Evolutionary conservation across 1,140 invertebrate species (phyloP), one percentile per base, ranked within the genome.

Genomic region (Thaumatotibia leucotreta): DNA sequence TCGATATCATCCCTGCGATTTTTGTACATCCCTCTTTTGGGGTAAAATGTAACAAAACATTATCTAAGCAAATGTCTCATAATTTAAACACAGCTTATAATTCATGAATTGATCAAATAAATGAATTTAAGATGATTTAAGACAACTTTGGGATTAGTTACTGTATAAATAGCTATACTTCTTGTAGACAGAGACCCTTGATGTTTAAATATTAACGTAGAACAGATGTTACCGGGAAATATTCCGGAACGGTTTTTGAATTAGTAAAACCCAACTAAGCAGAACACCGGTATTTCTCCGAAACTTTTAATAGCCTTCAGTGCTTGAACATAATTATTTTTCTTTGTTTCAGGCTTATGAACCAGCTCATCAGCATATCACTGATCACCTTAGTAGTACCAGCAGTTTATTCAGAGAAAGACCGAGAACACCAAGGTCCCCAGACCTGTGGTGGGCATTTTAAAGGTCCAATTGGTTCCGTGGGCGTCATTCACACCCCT

Each of bases 401-500:
- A 32, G 64, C 67, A 64, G 79, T 80, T 10, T 70, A 71, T 66
- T 65, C 77, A 6, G 73, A 82, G 32, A 76, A 83, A 2, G 74
- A 80, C 61, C 75, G 71, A 20, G 86, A 88, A 62, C 86, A 86
- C 65, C 80, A 84, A 69, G 82, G 82, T 0, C 88, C 82, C 1
- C 84, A 81, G 31, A 73, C 82, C 5, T 96, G 96, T 72, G 95
- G 95, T 0, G 94, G 93, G 1, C 87, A 92, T 4, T 84, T 95
- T 11, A 94, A 92, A 4, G 92, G 90, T 0, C 89, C 92, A 0
- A 91, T 92, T 3, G 92, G 90, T 0, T 89, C 92, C 0, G 91
- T 92, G 22, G 96, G 96, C 1, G 86, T 95, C 45, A 94, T 98
- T 27, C 93, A 95, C 31, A 97, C 96, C 1, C 96, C 97, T 0